Evolutionary conservation across 2,113 vertebrate genomes (phyloP).

Genomic region (Aythya baeri): DNA sequence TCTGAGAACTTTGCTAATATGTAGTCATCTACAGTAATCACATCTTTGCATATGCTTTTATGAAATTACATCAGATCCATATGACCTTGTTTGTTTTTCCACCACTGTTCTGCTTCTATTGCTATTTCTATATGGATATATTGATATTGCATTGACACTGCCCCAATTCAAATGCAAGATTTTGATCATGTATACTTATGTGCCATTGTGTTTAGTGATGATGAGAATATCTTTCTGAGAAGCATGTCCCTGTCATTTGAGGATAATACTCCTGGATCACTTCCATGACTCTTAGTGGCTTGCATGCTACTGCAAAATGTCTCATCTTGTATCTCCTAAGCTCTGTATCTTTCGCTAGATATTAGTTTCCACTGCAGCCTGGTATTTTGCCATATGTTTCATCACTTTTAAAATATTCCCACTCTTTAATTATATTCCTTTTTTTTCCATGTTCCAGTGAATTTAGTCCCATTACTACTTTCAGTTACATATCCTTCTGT

Average conservation of each 20-base stretch:
- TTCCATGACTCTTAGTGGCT: conserved; percentile 36
- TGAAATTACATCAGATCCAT: neutral
- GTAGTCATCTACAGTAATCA: neutral
- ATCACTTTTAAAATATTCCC: neutral
- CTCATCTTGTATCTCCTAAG: neutral
- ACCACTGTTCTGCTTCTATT: neutral
- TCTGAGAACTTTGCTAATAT: neutral
- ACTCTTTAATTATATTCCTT: neutral
- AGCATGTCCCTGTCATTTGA: conserved; percentile 36
- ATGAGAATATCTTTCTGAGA: neutral
- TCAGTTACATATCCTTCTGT: neutral
- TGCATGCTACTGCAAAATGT: conserved; percentile 9
- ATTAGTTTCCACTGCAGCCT: conserved; percentile 18
- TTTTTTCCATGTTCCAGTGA: neutral
- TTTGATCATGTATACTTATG: neutral
- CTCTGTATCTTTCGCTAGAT: neutral
- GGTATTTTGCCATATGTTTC: conserved; percentile 20
- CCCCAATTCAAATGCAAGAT: neutral
- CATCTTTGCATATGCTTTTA: neutral
- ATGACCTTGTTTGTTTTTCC: neutral
- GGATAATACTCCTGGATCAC: conserved; percentile 38
- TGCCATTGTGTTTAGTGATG: neutral
- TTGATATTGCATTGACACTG: too few species aligned
- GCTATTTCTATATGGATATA: neutral
- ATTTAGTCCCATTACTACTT: neutral